Evolutionary conservation across 1,140 invertebrate species (phyloP).

Genomic region (Euborellia annulipes): DNA sequence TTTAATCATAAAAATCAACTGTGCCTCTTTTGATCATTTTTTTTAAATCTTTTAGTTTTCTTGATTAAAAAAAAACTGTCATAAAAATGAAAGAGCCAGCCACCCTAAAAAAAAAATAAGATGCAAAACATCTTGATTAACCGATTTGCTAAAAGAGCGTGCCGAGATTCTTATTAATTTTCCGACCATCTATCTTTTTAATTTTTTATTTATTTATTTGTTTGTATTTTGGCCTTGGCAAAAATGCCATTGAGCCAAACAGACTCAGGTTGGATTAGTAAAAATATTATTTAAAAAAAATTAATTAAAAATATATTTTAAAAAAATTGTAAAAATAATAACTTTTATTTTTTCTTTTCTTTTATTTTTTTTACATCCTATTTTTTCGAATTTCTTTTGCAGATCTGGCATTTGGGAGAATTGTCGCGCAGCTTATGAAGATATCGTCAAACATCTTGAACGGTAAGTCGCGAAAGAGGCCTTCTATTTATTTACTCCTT

Average conservation of each 20-base stretch:
- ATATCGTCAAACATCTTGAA: constrained; percentile 84
- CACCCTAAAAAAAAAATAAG: too few relatives aligned
- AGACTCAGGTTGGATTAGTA: too few relatives aligned
- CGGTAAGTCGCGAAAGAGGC: constrained; percentile 40
- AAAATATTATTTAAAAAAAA: too few relatives aligned
- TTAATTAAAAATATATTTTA: too few relatives aligned
- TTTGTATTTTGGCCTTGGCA: not conserved
- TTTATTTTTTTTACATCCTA: not conserved
- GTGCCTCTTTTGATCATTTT: constrained; percentile 2
- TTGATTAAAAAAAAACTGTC: constrained; percentile 1
- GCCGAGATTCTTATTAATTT: not conserved
- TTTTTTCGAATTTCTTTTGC: constrained; percentile 27
- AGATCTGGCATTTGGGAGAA: constrained; percentile 88
- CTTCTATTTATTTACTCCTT: constrained; percentile 4
- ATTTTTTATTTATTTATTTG: not conserved
- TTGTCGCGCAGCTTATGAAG: constrained; percentile 80
- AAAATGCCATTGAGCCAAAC: not conserved
- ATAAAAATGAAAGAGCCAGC: too few relatives aligned
- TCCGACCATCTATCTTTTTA: not conserved
- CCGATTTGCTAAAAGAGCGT: not conserved
- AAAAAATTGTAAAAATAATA: too few relatives aligned
- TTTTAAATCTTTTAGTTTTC: not conserved
- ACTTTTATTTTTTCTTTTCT: too few relatives aligned
- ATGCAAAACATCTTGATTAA: too few relatives aligned
- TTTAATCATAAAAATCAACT: too few relatives aligned